phyloP scores from a whole-genome alignment of 2,888 invertebrate genomes.

The Galerucella calmariensis region DNA sequence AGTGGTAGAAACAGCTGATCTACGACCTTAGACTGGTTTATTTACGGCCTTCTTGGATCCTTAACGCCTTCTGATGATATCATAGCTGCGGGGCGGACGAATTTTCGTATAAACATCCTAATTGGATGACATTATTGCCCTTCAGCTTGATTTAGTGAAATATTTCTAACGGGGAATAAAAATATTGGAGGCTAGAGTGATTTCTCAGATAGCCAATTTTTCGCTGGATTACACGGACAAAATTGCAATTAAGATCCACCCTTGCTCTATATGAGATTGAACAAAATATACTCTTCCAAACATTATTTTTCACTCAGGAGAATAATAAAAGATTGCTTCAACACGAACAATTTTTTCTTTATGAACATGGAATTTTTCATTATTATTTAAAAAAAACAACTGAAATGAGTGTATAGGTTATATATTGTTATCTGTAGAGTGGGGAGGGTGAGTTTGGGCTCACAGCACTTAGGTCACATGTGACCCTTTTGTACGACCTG shows the following conservation, averaged over 20 bases:
- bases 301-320: too few species aligned
- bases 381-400: too few species aligned
- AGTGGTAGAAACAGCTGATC: slow-evolving; percentile 28
- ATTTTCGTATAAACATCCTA: slow-evolving; percentile 42
- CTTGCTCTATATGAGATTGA: neutral
- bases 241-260: slow-evolving; percentile 15
- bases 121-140: slow-evolving; percentile 46
- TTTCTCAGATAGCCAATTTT: slow-evolving; percentile 23
- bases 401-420: too few species aligned
- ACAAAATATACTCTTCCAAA: neutral
- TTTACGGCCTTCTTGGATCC: slow-evolving; percentile 28
- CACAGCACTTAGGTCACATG: too few species aligned
- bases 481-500: too few species aligned
- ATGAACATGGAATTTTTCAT: too few species aligned
- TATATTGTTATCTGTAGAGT: too few species aligned
- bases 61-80: slow-evolving; percentile 33
- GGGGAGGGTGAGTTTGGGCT: too few species aligned
- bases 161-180: slow-evolving; percentile 23
- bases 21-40: slow-evolving; percentile 24
- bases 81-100: slow-evolving; percentile 35
- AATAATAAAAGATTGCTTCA: too few species aligned
- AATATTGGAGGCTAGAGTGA: slow-evolving; percentile 23
- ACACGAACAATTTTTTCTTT: too few species aligned
- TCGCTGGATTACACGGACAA: slow-evolving; percentile 21
- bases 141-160: slow-evolving; percentile 40